Evolutionary conservation across 2,113 vertebrate species (phyloP), one percentile per base, ranked within the genome.

Genomic region (Piliocolobus tephrosceles): DNA sequence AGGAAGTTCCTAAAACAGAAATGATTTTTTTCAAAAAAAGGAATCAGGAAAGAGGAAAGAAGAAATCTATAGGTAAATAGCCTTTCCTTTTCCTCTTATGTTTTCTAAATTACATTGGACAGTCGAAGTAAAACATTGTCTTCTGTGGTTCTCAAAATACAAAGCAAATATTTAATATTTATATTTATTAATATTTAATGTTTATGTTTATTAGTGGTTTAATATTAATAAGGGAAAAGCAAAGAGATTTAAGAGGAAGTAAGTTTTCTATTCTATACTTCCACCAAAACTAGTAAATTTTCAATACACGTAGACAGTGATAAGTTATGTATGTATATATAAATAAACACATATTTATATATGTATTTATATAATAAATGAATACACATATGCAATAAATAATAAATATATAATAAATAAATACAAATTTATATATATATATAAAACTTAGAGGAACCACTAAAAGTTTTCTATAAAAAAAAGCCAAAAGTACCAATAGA

Each of bases 161-260:
- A 81, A n/a, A 78, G 40, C 8, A 94, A 90, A 93, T 85, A 40
- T 58, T 43, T 93, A 94, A 73, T 76, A 32, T 70, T 88, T 79
- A 52, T 40, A 57, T 55, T 78, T 85, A 73, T 70, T 76, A 88
- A 30, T 27, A 64, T 64, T 64, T 94, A 94, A 73, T 76, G 32
- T 80, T 88, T 79, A 45, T 45, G n/a, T 57, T 79, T 86, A 61
- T 55, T 70, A 81, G 30, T 30, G 13, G 13, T 14, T 30, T 64
- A 64, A 91, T 85, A 85, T 73, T 92, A 70, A 85, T 43, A 16
- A 43, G 3, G 4, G 13, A 55, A 92, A 9, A 23, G 3, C 68
- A 94, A 87, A 90, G 25, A 83, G 2, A 55, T 32, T 85, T 96
- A 45, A 81, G 5, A 4, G 12, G 43, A 91, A 4, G 13, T 70